Percentiles rank a stretch among this genome's conserved stretches.
phyloP scores from a whole-genome alignment of 2,113 vertebrate species.

The Hippocampus abdominalis region DNA sequence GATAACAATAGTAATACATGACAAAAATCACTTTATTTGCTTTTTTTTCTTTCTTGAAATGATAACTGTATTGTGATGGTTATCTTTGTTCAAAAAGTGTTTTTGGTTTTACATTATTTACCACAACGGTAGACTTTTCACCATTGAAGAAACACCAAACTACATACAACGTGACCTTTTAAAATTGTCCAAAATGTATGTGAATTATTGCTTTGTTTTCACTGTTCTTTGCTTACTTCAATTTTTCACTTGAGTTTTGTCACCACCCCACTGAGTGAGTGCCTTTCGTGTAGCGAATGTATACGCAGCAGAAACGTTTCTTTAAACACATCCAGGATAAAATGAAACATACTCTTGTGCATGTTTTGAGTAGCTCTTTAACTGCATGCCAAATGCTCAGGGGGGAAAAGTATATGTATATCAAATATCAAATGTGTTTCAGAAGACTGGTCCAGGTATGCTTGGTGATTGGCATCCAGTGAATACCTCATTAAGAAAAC shows the following conservation, averaged over 20 bases:
- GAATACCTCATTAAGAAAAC: constrained; percentile 58
- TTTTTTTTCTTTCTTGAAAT: no score
- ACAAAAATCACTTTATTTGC: no score
- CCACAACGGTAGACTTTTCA: neutral
- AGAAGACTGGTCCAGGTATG: constrained; percentile 17
- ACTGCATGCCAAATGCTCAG: constrained; percentile 10
- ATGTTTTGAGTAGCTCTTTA: neutral
- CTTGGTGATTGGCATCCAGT: constrained; percentile 36
- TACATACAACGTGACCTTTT: neutral
- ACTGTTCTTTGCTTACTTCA: neutral
- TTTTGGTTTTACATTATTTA: neutral
- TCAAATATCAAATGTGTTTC: constrained; percentile 27
- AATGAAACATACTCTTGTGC: neutral
- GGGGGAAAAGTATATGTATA: constrained; percentile 20
- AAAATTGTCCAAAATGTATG: neutral
- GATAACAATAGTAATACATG: no score
- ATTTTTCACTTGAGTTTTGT: neutral
- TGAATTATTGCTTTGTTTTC: neutral
- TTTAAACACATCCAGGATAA: neutral
- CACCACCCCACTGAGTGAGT: neutral
- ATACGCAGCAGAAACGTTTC: neutral
- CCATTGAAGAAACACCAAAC: neutral
- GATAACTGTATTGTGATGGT: no score
- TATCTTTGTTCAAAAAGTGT: no score
- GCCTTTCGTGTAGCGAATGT: neutral